phyloP scores from a whole-genome alignment of 2,113 vertebrate genomes.

The Elaphurus davidianus region DNA sequence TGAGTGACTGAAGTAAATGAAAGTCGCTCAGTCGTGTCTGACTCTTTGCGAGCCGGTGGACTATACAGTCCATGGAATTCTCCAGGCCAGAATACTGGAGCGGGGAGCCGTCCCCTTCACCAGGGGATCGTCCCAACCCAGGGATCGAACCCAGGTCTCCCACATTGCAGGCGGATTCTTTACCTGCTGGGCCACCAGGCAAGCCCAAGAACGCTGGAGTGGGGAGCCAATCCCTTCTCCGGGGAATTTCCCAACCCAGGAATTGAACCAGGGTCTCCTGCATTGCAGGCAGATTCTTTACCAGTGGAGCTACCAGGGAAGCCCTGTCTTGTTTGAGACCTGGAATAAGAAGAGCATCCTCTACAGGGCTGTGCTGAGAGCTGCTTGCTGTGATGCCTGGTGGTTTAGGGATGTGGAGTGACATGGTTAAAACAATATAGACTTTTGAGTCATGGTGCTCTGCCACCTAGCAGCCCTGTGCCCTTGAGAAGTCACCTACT shows the following conservation, averaged over 20 bases:
- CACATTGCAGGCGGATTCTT: neutral
- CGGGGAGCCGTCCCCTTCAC: neutral
- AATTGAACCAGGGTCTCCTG: neutral
- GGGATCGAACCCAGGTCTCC: neutral
- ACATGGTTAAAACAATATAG: neutral
- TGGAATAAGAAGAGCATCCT: neutral
- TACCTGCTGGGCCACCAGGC: neutral
- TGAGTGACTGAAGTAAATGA: neutral
- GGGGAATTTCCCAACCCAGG: neutral
- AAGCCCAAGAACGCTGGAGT: neutral
- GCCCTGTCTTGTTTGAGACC: neutral
- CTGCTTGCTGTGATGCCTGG: neutral
- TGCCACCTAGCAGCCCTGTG: neutral
- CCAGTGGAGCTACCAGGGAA: neutral
- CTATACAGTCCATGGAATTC: neutral
- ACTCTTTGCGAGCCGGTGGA: neutral
- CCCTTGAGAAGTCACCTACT: neutral
- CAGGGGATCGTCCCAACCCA: neutral
- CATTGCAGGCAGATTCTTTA: neutral
- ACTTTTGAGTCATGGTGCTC: neutral
- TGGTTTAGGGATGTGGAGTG: neutral
- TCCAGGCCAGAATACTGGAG: neutral
- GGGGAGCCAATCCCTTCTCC: neutral
- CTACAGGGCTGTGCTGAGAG: neutral
- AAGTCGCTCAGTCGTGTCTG: fast-evolving